Conservation (phyloP, 1,140 invertebrate species). For the Caenorhabditis elegans region DNA sequence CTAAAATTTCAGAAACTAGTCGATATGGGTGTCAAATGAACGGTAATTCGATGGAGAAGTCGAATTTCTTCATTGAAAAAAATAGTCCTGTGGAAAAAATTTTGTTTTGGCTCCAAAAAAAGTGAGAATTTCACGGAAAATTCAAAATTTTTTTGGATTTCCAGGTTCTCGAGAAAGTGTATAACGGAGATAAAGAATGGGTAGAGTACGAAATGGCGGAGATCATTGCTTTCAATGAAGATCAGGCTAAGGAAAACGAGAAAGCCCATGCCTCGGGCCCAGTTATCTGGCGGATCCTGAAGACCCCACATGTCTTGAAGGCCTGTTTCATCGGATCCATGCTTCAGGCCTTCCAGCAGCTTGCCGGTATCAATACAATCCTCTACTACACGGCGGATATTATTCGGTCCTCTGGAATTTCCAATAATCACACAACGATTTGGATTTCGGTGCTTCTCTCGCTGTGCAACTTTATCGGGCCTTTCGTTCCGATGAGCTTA, state of each 20-base stretch:
- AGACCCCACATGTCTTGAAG: slow-evolving; percentile 68
- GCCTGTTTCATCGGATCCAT: slow-evolving; percentile 72
- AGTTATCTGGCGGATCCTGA: slow-evolving; percentile 68
- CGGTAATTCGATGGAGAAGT: no score
- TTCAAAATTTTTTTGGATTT: no score
- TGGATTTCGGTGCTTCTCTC: slow-evolving; percentile 70
- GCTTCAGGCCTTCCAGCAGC: slow-evolving; percentile 72
- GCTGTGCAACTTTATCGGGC: slow-evolving; percentile 72
- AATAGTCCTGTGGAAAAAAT: no score
- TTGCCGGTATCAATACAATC: slow-evolving; percentile 74
- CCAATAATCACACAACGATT: slow-evolving; percentile 70
- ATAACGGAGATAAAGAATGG: slow-evolving; percentile 58
- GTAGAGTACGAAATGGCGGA: slow-evolving; percentile 60
- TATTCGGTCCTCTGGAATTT: slow-evolving; percentile 73
- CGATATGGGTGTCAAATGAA: no score
- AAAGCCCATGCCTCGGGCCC: slow-evolving; percentile 47
- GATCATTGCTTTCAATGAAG: slow-evolving; percentile 40
- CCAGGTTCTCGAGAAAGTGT: slow-evolving; percentile 66
- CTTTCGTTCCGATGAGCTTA: slow-evolving; percentile 72
- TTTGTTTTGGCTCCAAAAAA: no score
- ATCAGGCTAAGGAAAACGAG: slow-evolving; percentile 49
- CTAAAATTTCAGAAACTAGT: no score
- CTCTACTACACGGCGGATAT: slow-evolving; percentile 75
- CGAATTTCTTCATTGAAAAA: no score
- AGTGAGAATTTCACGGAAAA: no score